A percentile compares a stretch with the other conserved stretches of the same genome.
phyloP scores from a whole-genome alignment of 2,113 vertebrate species.

The Tragelaphus imberbis region DNA sequence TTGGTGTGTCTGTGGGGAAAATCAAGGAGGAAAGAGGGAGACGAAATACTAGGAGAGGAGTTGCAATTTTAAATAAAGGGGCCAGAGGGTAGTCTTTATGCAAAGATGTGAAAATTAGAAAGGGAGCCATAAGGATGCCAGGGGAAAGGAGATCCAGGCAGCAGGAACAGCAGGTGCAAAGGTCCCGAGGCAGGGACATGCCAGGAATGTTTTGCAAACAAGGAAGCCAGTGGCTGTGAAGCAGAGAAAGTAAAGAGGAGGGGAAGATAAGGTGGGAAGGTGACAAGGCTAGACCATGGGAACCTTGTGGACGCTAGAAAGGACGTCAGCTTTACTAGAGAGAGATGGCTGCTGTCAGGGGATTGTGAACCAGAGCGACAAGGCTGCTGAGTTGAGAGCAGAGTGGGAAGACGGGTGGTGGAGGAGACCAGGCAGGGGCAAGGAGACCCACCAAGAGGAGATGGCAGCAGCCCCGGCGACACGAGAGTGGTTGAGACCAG shows the following conservation, averaged over 20 bases:
- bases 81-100: neutral
- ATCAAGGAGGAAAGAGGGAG: neutral
- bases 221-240: neutral
- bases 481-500: neutral
- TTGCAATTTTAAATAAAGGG: neutral
- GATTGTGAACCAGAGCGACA: rapidly evolving
- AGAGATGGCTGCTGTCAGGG: neutral
- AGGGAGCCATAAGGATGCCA: no score
- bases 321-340: neutral
- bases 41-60: neutral
- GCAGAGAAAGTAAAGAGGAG: neutral
- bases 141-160: neutral
- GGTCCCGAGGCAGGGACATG: neutral
- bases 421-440: neutral
- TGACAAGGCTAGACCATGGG: neutral
- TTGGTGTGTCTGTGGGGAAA: neutral
- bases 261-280: neutral
- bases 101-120: neutral
- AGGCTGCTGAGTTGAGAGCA: neutral
- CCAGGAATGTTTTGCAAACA: neutral
- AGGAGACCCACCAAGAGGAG: neutral
- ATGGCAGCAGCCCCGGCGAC: neutral
- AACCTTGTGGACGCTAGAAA: neutral
- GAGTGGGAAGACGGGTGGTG: neutral
- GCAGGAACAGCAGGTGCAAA: neutral